Base-by-base conservation (phyloP, 2,888 invertebrate species). In the Polymixis flavicincta region DNA sequence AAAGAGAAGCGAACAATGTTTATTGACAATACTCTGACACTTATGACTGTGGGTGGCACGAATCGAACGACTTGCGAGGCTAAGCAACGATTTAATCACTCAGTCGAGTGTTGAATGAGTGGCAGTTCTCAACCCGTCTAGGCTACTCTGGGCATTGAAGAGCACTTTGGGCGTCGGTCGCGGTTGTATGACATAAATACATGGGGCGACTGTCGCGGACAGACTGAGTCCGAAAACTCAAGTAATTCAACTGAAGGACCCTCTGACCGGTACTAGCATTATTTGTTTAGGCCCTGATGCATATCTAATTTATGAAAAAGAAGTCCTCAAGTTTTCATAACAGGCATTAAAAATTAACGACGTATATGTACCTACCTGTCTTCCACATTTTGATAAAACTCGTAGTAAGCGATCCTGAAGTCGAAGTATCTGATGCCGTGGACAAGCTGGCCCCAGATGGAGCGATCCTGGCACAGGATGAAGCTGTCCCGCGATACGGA, bases 361-460 rank as follows among this genome's bases (percentile, higher is more conserved):
- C 11, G n/a, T n/a, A 7, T 8, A 19, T 14, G 17, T 78, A 96
- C 96, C 94, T 78, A 96, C 96, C 94, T 95, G 74, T 95, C 93
- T 84, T 96, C 96, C 74, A 93, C 92, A 17, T 91, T 90, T 0
- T 85, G 72, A 74, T 96, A 96, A 75, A 94, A 93, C 13, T 93
- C 94, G 80, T 96, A 98, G 93, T 97, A 98, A 80, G 98, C 98
- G 82, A 98, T 97, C 87, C 98, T 97, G 72, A 98, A 97, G 92
- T 98, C 98, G 68, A 98, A 95, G 93, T 98, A 98, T 90, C 98
- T 97, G 88, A 98, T 97, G 71, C 98, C 98, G 91, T 98, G 98
- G 0, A 98, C 98, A n/a, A 99, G 96, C 90, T 99, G 98, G 0
- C 97, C 97, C 98, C 98, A 98, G 68, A 98, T 97, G 89, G 97